Evolutionary conservation across 1,140 invertebrate species (phyloP).

Genomic region (Bombus soroeensis): DNA sequence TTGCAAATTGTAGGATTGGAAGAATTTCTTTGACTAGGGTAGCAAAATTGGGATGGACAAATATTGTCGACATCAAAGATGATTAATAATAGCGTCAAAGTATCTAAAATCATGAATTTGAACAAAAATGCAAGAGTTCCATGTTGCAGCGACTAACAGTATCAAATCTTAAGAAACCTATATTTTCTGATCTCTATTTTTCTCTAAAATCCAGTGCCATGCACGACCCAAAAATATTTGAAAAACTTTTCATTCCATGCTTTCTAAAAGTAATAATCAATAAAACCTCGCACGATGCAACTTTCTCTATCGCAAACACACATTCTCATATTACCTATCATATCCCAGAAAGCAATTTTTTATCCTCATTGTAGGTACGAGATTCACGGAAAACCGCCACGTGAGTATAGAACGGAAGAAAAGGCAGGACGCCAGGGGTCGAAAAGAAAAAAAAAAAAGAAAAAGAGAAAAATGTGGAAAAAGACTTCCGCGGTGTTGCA

Average conservation of each 20-base stretch:
- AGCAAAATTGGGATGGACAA: neutral
- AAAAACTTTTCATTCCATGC: too few relatives aligned
- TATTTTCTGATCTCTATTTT: too few relatives aligned
- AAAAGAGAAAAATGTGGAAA: neutral
- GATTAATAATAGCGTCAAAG: too few relatives aligned
- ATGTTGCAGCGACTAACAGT: too few relatives aligned
- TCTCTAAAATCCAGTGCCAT: too few relatives aligned
- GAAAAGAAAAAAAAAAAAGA: conserved; percentile 16
- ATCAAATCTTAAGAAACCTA: too few relatives aligned
- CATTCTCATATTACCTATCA: neutral
- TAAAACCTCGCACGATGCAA: too few relatives aligned
- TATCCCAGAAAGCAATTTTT: conserved; percentile 7
- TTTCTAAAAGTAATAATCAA: too few relatives aligned
- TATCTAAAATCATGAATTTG: too few relatives aligned
- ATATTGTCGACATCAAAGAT: neutral
- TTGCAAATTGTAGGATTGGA: neutral
- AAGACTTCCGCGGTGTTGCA: conserved; percentile 54
- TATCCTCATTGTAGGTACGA: neutral
- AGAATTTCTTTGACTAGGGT: neutral
- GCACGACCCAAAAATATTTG: too few relatives aligned
- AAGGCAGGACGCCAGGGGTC: neutral
- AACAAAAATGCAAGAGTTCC: too few relatives aligned
- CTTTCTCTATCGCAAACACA: too few relatives aligned
- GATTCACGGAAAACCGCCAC: neutral
- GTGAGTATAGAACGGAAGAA: neutral